Percentiles rank a stretch among this genome's conserved stretches.
Conservation (phyloP, 2,888 invertebrate species). For the Caenorhabditis sp. region DNA sequence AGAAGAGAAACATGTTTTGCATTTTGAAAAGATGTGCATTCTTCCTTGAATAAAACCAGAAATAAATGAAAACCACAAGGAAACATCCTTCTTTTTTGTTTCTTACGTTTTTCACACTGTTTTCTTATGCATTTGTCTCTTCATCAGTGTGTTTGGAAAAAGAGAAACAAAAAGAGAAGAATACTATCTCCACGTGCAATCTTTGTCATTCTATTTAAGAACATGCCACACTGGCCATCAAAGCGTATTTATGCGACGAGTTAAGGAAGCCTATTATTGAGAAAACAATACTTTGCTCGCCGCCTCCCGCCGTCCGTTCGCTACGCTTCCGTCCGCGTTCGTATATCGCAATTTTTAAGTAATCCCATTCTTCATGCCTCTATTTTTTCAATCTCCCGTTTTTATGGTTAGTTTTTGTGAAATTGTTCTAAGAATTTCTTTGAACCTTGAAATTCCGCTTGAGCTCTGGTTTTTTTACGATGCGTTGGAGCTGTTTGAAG, state of each 20-base stretch:
- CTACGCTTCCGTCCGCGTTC: constrained; percentile 18
- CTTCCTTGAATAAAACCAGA: constrained; percentile 22
- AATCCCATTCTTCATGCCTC: constrained; percentile 40
- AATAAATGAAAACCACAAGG: neutral
- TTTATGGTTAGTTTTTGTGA: neutral
- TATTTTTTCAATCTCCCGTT: neutral
- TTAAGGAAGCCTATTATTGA: constrained; percentile 58
- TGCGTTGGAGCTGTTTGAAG: constrained; percentile 9
- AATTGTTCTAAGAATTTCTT: neutral
- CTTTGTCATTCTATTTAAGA: constrained; percentile 38
- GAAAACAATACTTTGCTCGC: constrained; percentile 54
- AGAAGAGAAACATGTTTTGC: constrained; percentile 50
- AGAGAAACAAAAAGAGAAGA: constrained; percentile 20
- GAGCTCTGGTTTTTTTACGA: constrained; percentile 21
- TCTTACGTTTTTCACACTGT: neutral
- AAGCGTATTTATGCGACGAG: constrained; percentile 54
- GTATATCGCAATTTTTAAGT: constrained; percentile 34
- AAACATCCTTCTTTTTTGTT: neutral
- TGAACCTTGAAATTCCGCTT: neutral
- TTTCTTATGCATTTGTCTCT: neutral
- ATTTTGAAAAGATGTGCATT: constrained; percentile 36
- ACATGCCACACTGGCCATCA: constrained; percentile 37
- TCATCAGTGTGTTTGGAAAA: neutral
- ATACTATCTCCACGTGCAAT: constrained; percentile 23
- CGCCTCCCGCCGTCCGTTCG: constrained; percentile 21